Conservation (phyloP, 2,113 vertebrate genomes). For the Lampris incognitus region DNA sequence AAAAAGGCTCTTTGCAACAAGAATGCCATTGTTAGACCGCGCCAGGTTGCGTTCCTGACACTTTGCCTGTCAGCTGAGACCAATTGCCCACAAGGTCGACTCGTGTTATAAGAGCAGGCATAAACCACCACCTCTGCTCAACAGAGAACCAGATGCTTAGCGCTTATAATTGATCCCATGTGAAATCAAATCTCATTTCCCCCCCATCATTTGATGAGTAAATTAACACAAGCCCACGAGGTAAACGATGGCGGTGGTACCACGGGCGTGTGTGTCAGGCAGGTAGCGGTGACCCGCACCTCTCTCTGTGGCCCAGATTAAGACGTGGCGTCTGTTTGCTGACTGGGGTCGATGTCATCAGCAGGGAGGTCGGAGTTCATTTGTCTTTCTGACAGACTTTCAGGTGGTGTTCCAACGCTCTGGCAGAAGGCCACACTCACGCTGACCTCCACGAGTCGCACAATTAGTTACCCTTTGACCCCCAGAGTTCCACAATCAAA, state of each 20-base stretch:
- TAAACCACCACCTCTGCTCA: background rate
- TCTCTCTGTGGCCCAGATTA: conserved; percentile 54
- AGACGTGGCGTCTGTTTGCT: conserved; percentile 45
- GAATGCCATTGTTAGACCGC: conserved; percentile 48
- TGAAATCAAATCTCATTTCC: background rate
- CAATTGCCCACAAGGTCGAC: background rate
- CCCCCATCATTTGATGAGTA: conserved; percentile 8
- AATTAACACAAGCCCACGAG: conserved; percentile 10
- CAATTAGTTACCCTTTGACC: conserved; percentile 83
- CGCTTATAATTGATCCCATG: background rate
- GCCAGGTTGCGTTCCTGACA: conserved; percentile 11
- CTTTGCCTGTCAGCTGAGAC: conserved; percentile 8
- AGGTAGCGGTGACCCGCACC: conserved; percentile 9
- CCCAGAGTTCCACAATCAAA: conserved; percentile 61
- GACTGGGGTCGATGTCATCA: conserved; percentile 66
- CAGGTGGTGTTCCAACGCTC: conserved; percentile 60
- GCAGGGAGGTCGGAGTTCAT: conserved; percentile 69
- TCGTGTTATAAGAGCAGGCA: background rate
- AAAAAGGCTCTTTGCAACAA: conserved; percentile 37
- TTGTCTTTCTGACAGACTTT: conserved; percentile 74
- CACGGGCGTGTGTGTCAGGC: conserved; percentile 27
- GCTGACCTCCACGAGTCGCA: conserved; percentile 71
- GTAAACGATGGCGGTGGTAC: conserved; percentile 31
- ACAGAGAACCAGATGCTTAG: background rate
- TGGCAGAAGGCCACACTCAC: conserved; percentile 54